Conservation (phyloP, 1,140 invertebrate genomes). For the Temnothorax longispinosus region DNA sequence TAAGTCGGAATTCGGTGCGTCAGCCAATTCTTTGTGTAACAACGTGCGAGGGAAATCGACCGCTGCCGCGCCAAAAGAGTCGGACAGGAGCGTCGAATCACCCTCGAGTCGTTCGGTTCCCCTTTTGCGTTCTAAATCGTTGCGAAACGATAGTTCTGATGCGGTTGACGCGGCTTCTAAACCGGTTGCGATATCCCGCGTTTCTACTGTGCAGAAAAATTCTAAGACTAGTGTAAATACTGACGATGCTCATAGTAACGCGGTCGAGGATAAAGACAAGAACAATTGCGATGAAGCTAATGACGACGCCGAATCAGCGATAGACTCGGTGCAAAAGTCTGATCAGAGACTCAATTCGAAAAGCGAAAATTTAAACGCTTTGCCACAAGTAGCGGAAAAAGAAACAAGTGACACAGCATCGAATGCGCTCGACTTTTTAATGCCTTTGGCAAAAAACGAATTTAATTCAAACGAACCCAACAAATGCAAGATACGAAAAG, state of each 20-base stretch:
- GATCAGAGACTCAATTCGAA: constrained; percentile 25
- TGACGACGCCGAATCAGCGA: not conserved
- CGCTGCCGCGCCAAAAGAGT: not conserved
- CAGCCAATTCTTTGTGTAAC: constrained; percentile 34
- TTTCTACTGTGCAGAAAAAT: not conserved
- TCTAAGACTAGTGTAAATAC: constrained; percentile 15
- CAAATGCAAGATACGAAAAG: constrained; percentile 18
- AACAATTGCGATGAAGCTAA: not conserved
- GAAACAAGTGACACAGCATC: not conserved
- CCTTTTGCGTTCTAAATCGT: constrained; percentile 21
- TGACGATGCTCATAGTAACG: not conserved
- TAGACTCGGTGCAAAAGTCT: not conserved
- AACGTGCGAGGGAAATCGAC: constrained; percentile 25
- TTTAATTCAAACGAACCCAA: not conserved
- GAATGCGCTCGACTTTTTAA: not conserved
- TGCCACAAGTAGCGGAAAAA: not conserved
- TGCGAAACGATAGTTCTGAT: constrained; percentile 9
- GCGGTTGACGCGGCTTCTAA: not conserved
- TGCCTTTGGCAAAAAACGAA: constrained; percentile 20
- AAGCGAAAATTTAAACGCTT: constrained; percentile 4
- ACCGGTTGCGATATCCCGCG: not conserved
- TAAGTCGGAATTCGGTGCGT: constrained; percentile 46
- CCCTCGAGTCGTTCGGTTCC: not conserved
- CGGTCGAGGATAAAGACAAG: not conserved
- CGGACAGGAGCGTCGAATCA: not conserved